Evolutionary conservation across 2,888 invertebrate genomes (phyloP), one percentile per base, ranked within the genome.

Genomic region (Nyleta sp.): DNA sequence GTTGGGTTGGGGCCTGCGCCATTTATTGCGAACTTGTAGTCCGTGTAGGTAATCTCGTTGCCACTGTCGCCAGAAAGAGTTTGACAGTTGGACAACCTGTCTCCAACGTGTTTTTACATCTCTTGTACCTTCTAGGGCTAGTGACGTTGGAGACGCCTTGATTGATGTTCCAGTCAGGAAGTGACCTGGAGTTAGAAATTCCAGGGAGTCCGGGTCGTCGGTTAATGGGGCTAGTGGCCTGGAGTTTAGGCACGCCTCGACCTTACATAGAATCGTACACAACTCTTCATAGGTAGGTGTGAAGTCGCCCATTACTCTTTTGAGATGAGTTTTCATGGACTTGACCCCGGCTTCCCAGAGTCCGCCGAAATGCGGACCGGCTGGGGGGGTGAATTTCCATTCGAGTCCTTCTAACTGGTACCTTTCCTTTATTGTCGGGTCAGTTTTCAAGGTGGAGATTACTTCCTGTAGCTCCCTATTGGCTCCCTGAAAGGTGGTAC

Each of bases 171-270:
- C 44, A 10, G 20, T 44, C 20, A 44, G 11, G 20, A 44, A 44
- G 18, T 44, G 44, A 2, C 44, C 44, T 2, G 44, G 44, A 11
- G 44, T 44, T n/a, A 44, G 11, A 10, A 18, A 17, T 8, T 44
- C 44, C 11, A 44, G 10, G 17, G 17, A 20, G 4, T 44, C 44
- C 11, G 24, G 48, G 11, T 48, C 48, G 22, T 48, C 48, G 2
- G n/a, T 13, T 7, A 48, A 24, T 1, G 48, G n/a, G 2, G 13
- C n/a, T 1, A 48, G 6, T 5, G 48, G 48, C 15, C 48, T 48
- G 13, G 48, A 48, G 11, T 48, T 48, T 3, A 48, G 24, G 48
- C 48, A 48, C 3, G 48, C 48, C 13, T 48, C 48, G 3, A 48
- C 13, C 13, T 13, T 11, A 13, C 22, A 13, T 10, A 24, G 11